Evolutionary conservation across 1,140 invertebrate genomes (phyloP).

Genomic region (Drosophila busckii): DNA sequence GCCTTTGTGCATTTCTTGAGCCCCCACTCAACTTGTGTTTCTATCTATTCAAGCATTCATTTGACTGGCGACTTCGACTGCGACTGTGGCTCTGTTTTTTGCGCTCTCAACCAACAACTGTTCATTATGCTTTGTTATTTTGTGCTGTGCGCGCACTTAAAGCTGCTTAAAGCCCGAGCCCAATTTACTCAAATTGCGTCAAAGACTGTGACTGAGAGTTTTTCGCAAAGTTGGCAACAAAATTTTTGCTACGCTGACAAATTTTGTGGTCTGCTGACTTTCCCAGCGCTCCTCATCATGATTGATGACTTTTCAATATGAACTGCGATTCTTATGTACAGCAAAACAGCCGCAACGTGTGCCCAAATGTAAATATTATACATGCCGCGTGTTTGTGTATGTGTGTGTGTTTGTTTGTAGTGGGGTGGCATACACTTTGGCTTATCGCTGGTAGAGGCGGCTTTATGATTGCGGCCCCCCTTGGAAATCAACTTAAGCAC

Average conservation of each 20-base stretch:
- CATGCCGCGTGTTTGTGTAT: neutral
- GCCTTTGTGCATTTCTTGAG: conserved; percentile 33
- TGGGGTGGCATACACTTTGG: neutral
- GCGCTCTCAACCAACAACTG: neutral
- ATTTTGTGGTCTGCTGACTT: conserved; percentile 63
- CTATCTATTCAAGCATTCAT: conserved; percentile 73
- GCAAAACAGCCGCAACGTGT: conserved; percentile 40
- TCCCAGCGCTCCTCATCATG: conserved; percentile 36
- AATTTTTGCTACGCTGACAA: conserved; percentile 57
- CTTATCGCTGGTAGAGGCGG: conserved; percentile 10
- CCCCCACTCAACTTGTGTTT: conserved; percentile 50
- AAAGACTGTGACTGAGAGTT: conserved; percentile 29
- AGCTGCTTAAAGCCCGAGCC: conserved; percentile 31
- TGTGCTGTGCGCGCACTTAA: conserved; percentile 28
- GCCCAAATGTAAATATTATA: conserved; percentile 62
- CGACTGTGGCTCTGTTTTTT: conserved; percentile 28
- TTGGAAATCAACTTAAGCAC: conserved; percentile 63
- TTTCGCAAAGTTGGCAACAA: neutral
- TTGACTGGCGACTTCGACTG: conserved; percentile 30
- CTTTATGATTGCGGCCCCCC: too few relatives aligned
- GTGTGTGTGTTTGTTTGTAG: neutral
- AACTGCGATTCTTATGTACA: conserved; percentile 32
- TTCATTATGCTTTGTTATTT: conserved; percentile 16
- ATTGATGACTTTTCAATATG: conserved; percentile 74
- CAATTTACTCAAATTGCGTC: conserved; percentile 39